Evolutionary conservation across 2,113 vertebrate species (phyloP), one percentile per base, ranked within the genome.

Genomic region (Tympanuchus pallidicinctus): DNA sequence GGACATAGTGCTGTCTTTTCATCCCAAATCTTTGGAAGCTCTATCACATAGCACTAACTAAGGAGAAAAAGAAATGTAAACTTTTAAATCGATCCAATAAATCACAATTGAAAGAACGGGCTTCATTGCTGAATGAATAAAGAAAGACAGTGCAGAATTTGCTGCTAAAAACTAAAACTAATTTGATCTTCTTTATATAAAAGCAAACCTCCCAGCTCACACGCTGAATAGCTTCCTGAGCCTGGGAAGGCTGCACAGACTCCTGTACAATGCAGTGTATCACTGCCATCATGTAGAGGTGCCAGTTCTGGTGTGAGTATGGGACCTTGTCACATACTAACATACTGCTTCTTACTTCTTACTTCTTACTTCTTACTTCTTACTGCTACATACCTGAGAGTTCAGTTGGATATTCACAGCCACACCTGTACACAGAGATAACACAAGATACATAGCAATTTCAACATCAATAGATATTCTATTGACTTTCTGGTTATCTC

Each of bases 231-330:
- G 22, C 43, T 71, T 84, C 40, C 70, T 75, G 57, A 65, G 28
- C 27, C 47, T 56, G 52, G 64, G 22, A n/a, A 43, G 61, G 24
- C 24, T 42, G 42, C 2, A 1, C 61, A 56, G 28, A 1, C 1
- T 0, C 4, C 11, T 18, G 12, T n/a, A 32, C 6, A 4, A 20
- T 67, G 12, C 27, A 40, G 30, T 38, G 2, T 5, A 50, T 13
- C 38, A 42, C n/a, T 60, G n/a, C 42, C 52, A 24, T 38, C 42
- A 19, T 48, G 16, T 50, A 42, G 19, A 66, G 32, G 10, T 8
- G 5, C 25, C 52, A 34, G 27, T 67, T 88, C 59, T 87, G 32
- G 36, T 19, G 45, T 50, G 13, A 56, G 20, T 1, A 32, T 25
- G 59, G 60, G n/a, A 3, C 60, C n/a, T 72, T 47, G 57, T 5